Evolutionary conservation across 2,113 vertebrate species (phyloP).

Genomic region (Lampris incognitus): DNA sequence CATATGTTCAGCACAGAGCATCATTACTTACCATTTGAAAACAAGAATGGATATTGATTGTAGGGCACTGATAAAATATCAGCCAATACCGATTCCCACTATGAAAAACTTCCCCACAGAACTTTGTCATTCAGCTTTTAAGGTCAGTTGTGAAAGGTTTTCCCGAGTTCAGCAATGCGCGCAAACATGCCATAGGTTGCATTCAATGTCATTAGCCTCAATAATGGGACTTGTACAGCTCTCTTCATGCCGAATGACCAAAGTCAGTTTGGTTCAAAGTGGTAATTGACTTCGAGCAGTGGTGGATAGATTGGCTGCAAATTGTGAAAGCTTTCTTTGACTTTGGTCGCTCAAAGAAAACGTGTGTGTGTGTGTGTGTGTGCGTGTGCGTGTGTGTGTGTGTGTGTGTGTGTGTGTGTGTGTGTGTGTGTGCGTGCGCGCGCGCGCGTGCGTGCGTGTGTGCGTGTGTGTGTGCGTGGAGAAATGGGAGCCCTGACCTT

Average conservation of each 20-base stretch:
- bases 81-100: conserved; percentile 37
- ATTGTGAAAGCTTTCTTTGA: conserved; percentile 30
- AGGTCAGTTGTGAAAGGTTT: conserved; percentile 36
- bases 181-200: conserved; percentile 29
- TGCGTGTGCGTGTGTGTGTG: too few relatives aligned
- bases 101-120: conserved; percentile 9
- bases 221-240: conserved; percentile 34
- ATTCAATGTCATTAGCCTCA: conserved; percentile 55
- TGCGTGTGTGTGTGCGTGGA: too few relatives aligned
- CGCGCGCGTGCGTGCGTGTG: too few relatives aligned
- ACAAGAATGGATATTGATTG: conserved; percentile 40
- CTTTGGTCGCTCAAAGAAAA: conserved; percentile 16
- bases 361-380: neutral
- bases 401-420: neutral
- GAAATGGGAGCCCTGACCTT: neutral
- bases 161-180: neutral
- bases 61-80: conserved; percentile 34
- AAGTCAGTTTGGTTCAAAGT: conserved; percentile 37
- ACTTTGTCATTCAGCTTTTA: conserved; percentile 34
- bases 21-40: conserved; percentile 30
- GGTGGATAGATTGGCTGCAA: conserved; percentile 31
- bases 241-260: conserved; percentile 51
- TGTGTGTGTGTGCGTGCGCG: too few relatives aligned
- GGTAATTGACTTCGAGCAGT: conserved; percentile 48
- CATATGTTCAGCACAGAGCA: neutral